Evolutionary conservation across 2,113 vertebrate genomes (phyloP).

Genomic region (Ailuropoda melanoleuca): DNA sequence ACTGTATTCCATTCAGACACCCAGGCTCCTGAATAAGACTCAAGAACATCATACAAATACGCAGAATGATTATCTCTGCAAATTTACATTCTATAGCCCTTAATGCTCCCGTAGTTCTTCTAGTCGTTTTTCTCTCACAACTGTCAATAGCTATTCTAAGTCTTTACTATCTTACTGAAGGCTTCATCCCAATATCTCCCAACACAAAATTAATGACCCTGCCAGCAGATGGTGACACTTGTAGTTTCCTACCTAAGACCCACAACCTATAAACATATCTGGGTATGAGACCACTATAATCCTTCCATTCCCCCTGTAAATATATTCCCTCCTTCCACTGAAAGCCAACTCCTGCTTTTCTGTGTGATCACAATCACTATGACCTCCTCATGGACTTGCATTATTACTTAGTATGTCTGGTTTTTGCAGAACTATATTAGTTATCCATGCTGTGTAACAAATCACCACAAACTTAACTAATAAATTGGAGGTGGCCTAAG

Average conservation of each 20-base stretch:
- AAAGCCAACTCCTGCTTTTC: background rate
- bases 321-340: background rate
- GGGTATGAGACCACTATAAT: background rate
- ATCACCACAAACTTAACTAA: background rate
- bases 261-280: background rate
- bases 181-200: background rate
- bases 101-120: background rate
- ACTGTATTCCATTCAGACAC: conserved; percentile 14
- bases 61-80: background rate
- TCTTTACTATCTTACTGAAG: background rate
- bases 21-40: background rate
- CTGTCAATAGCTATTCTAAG: background rate
- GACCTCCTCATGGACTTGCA: background rate
- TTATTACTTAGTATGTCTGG: background rate
- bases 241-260: background rate
- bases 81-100: background rate
- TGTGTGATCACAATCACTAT: background rate
- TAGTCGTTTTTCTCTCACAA: conserved; percentile 16
- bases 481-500: background rate
- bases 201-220: background rate
- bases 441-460: background rate
- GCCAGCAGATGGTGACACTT: background rate
- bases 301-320: background rate
- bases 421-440: background rate
- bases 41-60: background rate